phyloP scores from a whole-genome alignment of 2,888 invertebrate genomes.

The Sialis lutaria region DNA sequence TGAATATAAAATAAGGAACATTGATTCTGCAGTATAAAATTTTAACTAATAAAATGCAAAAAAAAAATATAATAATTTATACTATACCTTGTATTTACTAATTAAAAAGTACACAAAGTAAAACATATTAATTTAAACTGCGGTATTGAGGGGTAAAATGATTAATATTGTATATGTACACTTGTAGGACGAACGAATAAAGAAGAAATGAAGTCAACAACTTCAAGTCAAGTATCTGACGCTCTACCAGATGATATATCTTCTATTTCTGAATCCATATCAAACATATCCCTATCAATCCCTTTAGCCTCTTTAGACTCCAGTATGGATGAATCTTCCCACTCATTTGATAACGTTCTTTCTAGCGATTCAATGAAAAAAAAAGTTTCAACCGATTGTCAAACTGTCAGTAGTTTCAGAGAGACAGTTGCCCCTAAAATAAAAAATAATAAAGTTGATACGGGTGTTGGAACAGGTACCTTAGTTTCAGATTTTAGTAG shows the following conservation, averaged over 20 bases:
- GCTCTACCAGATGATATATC: background rate
- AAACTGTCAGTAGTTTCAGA: background rate
- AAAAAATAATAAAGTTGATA: slow-evolving; percentile 1
- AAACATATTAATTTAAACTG: no score
- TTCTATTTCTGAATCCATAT: background rate
- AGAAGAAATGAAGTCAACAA: slow-evolving; percentile 1
- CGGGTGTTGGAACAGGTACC: background rate
- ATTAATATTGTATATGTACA: background rate
- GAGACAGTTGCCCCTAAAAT: background rate
- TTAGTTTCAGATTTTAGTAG: background rate
- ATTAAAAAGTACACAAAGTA: no score
- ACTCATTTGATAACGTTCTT: background rate
- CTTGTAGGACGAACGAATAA: slow-evolving; percentile 4
- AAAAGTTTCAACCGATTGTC: background rate
- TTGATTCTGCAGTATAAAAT: no score
- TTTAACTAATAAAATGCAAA: no score
- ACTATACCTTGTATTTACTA: no score
- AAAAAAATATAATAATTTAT: no score
- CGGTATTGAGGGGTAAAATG: no score
- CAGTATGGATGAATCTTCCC: background rate
- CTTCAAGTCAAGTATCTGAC: background rate
- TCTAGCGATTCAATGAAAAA: background rate
- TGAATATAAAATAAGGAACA: no score
- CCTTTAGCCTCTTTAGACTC: background rate
- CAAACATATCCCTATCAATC: background rate